A percentile compares a stretch with the other conserved stretches of the same genome.
Conservation (phyloP, 2,888 invertebrate species). For the Acleris emargana region DNA sequence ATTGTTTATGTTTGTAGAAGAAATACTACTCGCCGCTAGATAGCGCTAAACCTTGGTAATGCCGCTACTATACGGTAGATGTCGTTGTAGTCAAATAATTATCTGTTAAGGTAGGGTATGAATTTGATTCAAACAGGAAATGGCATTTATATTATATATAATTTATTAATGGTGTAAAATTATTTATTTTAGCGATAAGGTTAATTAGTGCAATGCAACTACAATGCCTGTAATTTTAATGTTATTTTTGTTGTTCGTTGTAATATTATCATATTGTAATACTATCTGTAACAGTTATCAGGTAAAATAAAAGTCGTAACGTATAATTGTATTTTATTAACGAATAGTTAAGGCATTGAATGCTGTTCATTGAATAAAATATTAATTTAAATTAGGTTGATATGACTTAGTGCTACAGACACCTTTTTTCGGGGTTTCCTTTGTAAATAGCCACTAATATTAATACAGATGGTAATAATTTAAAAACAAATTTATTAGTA, state of each 20-base stretch:
- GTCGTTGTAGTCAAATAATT: slow-evolving; percentile 1
- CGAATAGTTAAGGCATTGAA: slow-evolving; percentile 14
- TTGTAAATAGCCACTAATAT: no score
- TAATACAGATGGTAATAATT: no score
- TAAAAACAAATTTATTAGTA: no score
- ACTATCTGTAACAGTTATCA: slow-evolving; percentile 14
- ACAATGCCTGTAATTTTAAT: slow-evolving; percentile 56
- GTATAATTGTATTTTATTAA: slow-evolving; percentile 47
- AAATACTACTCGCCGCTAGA: slow-evolving; percentile 8
- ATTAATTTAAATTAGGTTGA: no score
- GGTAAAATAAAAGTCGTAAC: slow-evolving; percentile 38
- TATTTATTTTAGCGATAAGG: slow-evolving; percentile 5
- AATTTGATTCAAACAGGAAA: slow-evolving; percentile 11
- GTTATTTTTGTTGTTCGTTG: not conserved
- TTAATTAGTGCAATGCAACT: slow-evolving; percentile 60
- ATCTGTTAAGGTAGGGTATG: not conserved
- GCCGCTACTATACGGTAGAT: slow-evolving; percentile 19
- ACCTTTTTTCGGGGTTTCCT: no score
- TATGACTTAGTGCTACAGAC: no score
- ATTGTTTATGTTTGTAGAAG: no score
- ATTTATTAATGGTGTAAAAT: not conserved
- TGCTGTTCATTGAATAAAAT: not conserved
- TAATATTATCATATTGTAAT: not conserved
- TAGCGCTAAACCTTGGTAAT: not conserved
- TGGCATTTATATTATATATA: not conserved